Evolutionary conservation across 2,797 vertebrate species (phyloP).

Genomic region (Acestrorhynchus altus): DNA sequence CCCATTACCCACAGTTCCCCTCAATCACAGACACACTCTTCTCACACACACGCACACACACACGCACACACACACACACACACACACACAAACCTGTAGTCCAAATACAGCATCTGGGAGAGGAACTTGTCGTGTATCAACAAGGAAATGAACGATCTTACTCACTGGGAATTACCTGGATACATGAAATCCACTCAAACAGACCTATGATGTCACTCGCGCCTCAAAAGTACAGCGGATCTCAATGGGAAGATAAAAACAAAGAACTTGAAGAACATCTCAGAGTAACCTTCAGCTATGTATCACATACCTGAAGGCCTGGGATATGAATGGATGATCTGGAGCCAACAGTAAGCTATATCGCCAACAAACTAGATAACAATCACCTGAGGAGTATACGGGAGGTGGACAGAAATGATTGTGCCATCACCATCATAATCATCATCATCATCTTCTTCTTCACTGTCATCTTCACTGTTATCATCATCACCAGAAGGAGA

Average conservation of each 20-base stretch:
- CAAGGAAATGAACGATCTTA: slow-evolving; percentile 20
- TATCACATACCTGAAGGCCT: slow-evolving; percentile 18
- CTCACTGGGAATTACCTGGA: slow-evolving; percentile 22
- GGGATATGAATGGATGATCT: slow-evolving; percentile 14
- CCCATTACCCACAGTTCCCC: slow-evolving; percentile 6
- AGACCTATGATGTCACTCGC: slow-evolving; percentile 29
- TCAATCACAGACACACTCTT: slow-evolving; percentile 37
- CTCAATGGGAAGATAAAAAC: background rate
- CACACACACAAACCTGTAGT: slow-evolving; percentile 26
- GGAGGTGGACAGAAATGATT: slow-evolving; percentile 37
- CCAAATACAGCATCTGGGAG: slow-evolving; percentile 13
- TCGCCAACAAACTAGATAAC: slow-evolving; percentile 2
- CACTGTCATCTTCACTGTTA: slow-evolving; percentile 1
- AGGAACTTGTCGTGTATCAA: slow-evolving; percentile 18
- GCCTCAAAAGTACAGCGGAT: slow-evolving; percentile 15
- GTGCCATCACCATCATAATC: slow-evolving; percentile 31
- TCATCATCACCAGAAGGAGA: background rate
- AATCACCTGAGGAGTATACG: slow-evolving; percentile 17
- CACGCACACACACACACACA: slow-evolving; percentile 16
- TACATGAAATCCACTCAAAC: background rate
- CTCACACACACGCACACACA: slow-evolving; percentile 19
- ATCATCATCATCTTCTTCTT: slow-evolving; percentile 22
- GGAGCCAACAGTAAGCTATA: slow-evolving; percentile 32
- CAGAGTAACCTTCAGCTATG: slow-evolving; percentile 4
- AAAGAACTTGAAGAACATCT: slow-evolving; percentile 2